These are phyloP conservation scores for Notodonta dromedarius DNA, from an alignment of 2,888 invertebrate genomes.

Conservation along the genomic window DNA sequence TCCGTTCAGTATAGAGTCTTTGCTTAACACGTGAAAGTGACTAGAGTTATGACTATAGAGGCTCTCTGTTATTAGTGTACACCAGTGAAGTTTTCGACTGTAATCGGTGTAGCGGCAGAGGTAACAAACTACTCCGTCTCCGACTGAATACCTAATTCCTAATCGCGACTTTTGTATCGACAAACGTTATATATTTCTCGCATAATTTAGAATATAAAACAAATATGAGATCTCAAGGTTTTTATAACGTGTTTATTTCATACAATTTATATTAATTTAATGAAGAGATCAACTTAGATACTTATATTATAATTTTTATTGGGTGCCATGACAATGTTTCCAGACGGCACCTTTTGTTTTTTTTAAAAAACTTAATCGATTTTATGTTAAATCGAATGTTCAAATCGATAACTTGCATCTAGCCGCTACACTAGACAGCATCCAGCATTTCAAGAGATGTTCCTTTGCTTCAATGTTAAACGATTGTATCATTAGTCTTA, in stretches of 20 bases:
- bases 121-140: background rate
- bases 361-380: no score
- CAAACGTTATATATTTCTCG: no score
- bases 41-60: slow-evolving; percentile 60
- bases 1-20: slow-evolving; percentile 95
- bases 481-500: slow-evolving; percentile 63
- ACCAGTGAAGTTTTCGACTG: slow-evolving; percentile 46
- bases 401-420: slow-evolving; percentile 11
- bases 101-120: slow-evolving; percentile 20
- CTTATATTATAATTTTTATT: no score
- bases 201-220: background rate
- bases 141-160: no score
- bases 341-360: no score
- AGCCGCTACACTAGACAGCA: slow-evolving; percentile 2
- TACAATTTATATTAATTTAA: no score
- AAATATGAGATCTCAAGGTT: no score
- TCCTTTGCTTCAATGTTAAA: slow-evolving; percentile 65
- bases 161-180: no score
- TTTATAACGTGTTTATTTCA: no score
- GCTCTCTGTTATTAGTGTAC: slow-evolving; percentile 53
- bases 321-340: no score
- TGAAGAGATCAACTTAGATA: no score
- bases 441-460: slow-evolving; percentile 61
- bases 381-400: background rate
- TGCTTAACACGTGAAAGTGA: slow-evolving; percentile 88